phyloP scores from a whole-genome alignment of 2,888 invertebrate species.

The Malthinus flaveolus region DNA sequence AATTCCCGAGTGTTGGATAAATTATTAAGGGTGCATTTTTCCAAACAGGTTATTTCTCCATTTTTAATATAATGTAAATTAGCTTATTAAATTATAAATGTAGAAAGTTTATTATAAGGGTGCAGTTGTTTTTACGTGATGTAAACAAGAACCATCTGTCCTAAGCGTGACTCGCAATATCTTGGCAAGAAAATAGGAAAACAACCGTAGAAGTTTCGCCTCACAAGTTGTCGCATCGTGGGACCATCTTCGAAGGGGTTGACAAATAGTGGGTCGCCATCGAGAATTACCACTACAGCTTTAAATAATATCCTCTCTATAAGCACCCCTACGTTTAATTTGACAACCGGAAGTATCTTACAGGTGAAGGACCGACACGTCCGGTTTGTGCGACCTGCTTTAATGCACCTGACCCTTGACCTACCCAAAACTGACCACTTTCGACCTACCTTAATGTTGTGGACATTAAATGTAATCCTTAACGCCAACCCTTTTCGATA shows the following conservation, averaged over 20 bases:
- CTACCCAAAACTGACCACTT: slow-evolving; percentile 38
- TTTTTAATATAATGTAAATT: too few species aligned
- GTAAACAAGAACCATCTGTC: slow-evolving; percentile 49
- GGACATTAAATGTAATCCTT: slow-evolving; percentile 28
- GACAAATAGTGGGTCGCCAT: slow-evolving; percentile 21
- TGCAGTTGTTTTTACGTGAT: slow-evolving; percentile 43
- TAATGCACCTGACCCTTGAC: slow-evolving; percentile 38
- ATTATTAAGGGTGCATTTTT: too few species aligned
- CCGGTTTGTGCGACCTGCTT: slow-evolving; percentile 30
- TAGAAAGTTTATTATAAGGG: slow-evolving; percentile 24
- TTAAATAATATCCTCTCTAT: slow-evolving; percentile 25
- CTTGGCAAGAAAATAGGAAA: slow-evolving; percentile 10
- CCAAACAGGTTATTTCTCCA: too few species aligned
- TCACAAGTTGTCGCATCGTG: slow-evolving; percentile 21
- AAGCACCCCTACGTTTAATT: slow-evolving; percentile 16
- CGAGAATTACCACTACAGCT: slow-evolving; percentile 1
- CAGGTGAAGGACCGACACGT: slow-evolving; percentile 30
- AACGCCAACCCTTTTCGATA: slow-evolving; percentile 21
- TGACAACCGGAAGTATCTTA: slow-evolving; percentile 27
- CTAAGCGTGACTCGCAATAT: slow-evolving; percentile 50
- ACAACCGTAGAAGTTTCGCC: slow-evolving; percentile 5
- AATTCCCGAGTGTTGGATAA: background rate
- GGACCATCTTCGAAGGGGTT: slow-evolving; percentile 24
- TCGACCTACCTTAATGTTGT: slow-evolving; percentile 30
- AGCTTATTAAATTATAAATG: background rate